phyloP scores from a whole-genome alignment of 2,113 vertebrate genomes.

The Albula goreensis region DNA sequence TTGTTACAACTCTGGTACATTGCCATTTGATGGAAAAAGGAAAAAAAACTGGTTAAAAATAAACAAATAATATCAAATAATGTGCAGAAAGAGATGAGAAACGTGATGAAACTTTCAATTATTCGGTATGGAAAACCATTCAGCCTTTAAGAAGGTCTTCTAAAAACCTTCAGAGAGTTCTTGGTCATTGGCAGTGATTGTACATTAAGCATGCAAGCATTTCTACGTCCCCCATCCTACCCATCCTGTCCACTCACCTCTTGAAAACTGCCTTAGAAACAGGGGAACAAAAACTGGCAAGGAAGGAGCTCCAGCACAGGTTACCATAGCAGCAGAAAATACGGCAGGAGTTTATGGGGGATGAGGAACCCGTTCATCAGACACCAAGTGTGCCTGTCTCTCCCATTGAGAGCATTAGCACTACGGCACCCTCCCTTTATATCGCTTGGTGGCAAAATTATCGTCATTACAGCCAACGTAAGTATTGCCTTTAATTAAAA shows the following conservation, averaged over 20 bases:
- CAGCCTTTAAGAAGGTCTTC: neutral
- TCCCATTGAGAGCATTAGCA: neutral
- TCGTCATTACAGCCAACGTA: constrained; percentile 31
- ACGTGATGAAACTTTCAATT: neutral
- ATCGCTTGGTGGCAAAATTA: neutral
- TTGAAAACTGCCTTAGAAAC: too few species aligned
- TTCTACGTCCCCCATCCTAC: neutral
- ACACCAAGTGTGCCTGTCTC: neutral
- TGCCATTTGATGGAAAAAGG: neutral
- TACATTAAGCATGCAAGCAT: neutral
- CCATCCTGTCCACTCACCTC: neutral
- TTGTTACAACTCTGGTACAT: neutral
- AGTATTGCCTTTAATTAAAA: constrained; percentile 36
- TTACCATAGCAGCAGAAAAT: neutral
- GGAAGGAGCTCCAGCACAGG: neutral
- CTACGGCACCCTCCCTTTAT: neutral
- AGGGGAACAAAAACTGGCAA: neutral
- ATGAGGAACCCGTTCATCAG: neutral
- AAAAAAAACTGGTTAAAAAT: neutral
- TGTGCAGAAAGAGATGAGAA: constrained; percentile 1
- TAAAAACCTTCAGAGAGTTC: neutral
- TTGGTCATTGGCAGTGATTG: neutral
- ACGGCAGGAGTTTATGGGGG: neutral
- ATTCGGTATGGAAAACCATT: too few species aligned
- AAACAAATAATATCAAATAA: neutral